Evolutionary conservation across 2,113 vertebrate species (phyloP).

Genomic region (Aythya baeri): DNA sequence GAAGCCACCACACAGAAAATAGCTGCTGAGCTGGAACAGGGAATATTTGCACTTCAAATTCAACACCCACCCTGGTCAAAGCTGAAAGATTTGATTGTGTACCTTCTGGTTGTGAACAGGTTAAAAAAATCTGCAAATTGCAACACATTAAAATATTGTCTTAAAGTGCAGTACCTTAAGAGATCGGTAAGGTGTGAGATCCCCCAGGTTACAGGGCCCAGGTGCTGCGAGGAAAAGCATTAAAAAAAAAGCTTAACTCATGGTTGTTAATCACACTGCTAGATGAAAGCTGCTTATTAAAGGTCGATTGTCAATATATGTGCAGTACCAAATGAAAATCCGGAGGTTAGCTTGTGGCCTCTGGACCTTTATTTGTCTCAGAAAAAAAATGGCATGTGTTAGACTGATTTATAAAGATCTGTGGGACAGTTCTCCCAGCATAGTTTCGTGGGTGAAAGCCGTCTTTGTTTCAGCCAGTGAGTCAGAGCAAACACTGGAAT

Average conservation of each 20-base stretch:
- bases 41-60: background rate
- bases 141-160: background rate
- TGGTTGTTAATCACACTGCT: background rate
- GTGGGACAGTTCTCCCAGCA: background rate
- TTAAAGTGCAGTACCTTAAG: background rate
- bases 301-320: fast-evolving
- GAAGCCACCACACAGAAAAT: background rate
- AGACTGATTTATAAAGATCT: background rate
- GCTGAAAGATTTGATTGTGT: background rate
- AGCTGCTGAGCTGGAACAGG: background rate
- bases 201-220: background rate
- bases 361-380: background rate
- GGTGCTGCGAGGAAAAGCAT: background rate
- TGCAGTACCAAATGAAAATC: background rate
- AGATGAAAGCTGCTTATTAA: background rate
- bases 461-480: background rate
- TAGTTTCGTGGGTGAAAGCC: background rate
- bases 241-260: background rate
- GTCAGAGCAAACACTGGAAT: background rate
- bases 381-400: fast-evolving
- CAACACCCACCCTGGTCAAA: background rate
- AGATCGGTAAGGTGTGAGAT: background rate
- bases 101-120: background rate
- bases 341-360: background rate
- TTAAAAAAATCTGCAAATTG: background rate